These are phyloP conservation scores for Physeter macrocephalus DNA, from an alignment of 2,113 vertebrate species.

Conservation along the genomic window DNA sequence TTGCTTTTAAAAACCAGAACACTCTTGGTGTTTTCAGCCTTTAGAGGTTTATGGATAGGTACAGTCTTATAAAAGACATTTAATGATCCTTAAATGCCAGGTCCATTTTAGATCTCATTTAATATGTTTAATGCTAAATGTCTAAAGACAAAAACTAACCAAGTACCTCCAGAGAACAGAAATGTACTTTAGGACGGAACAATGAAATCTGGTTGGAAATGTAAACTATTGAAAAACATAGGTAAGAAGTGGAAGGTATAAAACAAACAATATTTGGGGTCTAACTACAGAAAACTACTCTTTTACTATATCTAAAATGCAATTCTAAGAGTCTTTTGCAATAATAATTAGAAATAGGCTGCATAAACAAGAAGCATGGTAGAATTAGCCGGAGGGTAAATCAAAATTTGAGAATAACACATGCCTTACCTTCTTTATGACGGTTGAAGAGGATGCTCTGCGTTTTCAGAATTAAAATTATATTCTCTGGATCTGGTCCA, in stretches of 20 bases:
- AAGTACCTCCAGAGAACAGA: neutral
- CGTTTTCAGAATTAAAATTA: slow-evolving; percentile 97
- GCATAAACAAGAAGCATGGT: neutral
- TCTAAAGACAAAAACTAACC: neutral
- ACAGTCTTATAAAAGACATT: neutral
- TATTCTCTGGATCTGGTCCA: slow-evolving; percentile 98
- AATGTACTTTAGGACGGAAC: neutral
- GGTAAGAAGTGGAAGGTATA: neutral
- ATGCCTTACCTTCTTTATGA: slow-evolving; percentile 89
- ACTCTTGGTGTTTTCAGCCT: neutral
- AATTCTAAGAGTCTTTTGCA: neutral
- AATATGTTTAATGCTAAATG: neutral
- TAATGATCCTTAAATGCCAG: neutral
- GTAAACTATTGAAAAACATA: neutral
- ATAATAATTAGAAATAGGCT: neutral
- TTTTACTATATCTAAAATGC: neutral
- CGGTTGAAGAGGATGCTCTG: slow-evolving; percentile 99
- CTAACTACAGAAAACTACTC: neutral
- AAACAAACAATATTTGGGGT: neutral
- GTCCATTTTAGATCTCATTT: neutral
- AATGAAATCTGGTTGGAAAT: slow-evolving; percentile 3
- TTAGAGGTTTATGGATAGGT: neutral
- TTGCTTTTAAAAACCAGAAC: neutral
- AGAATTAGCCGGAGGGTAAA: neutral
- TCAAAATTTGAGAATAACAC: neutral